Conservation (phyloP, 2,888 invertebrate genomes). For the Bembecia ichneumoniformis region DNA sequence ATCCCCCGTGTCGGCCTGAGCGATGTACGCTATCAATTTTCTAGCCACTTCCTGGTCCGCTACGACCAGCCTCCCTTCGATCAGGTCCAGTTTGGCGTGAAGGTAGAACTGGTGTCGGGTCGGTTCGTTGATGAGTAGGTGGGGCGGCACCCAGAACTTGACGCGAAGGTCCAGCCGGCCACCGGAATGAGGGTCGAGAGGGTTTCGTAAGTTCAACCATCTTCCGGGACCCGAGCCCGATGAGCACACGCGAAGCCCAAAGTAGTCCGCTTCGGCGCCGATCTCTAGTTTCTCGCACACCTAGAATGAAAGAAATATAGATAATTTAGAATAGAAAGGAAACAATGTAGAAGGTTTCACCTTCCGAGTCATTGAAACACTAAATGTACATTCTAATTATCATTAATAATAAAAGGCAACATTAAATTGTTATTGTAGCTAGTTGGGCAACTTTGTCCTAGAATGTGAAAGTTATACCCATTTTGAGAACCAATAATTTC, state of each 20-base stretch:
- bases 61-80: slow-evolving; percentile 80
- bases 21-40: slow-evolving; percentile 82
- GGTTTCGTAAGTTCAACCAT: slow-evolving; percentile 90
- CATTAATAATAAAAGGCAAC: too few relatives aligned
- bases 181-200: slow-evolving; percentile 80
- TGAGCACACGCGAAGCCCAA: slow-evolving; percentile 80
- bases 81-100: slow-evolving; percentile 83
- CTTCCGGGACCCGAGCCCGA: slow-evolving; percentile 77
- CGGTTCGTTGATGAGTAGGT: slow-evolving; percentile 86
- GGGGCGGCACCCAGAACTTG: slow-evolving; percentile 94
- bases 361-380: too few relatives aligned
- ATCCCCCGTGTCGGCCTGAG: slow-evolving; percentile 82
- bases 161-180: slow-evolving; percentile 81
- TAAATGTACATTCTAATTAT: too few relatives aligned
- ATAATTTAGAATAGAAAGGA: too few relatives aligned
- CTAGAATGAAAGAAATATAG: slow-evolving; percentile 52
- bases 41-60: slow-evolving; percentile 79
- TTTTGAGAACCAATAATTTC: too few relatives aligned
- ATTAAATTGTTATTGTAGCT: too few relatives aligned
- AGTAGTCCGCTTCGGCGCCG: slow-evolving; percentile 89
- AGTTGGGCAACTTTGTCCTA: too few relatives aligned
- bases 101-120: slow-evolving; percentile 91
- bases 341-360: too few relatives aligned
- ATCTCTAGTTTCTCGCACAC: slow-evolving; percentile 87
- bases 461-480: too few relatives aligned